Evolutionary conservation across 2,113 vertebrate genomes (phyloP).

Genomic region (Nyctereutes procyonoides): DNA sequence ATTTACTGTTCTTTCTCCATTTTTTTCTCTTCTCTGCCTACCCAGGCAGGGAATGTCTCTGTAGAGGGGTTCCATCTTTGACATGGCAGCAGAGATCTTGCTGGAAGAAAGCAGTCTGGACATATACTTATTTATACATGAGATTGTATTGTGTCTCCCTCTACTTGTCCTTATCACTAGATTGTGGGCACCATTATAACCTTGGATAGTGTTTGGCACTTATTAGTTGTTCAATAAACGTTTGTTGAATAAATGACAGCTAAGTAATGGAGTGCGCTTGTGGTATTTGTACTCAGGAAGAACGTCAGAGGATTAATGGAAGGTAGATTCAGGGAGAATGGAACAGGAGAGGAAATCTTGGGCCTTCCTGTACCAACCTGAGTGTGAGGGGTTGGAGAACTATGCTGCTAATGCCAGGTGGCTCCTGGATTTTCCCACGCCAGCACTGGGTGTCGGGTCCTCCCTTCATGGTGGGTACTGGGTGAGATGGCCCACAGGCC

Average conservation of each 20-base stretch:
- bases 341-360: neutral
- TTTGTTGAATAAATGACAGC: neutral
- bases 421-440: neutral
- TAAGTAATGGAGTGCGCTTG: neutral
- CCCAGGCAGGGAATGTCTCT: neutral
- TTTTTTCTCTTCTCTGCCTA: neutral
- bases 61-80: neutral
- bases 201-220: neutral
- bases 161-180: neutral
- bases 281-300: neutral
- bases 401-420: neutral
- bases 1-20: neutral
- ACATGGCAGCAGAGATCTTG: slow-evolving; percentile 17
- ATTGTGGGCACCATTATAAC: neutral
- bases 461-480: neutral
- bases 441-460: neutral
- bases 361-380: neutral
- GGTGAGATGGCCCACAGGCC: neutral
- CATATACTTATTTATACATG: neutral
- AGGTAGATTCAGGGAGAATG: neutral
- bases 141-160: neutral
- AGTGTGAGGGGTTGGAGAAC: neutral
- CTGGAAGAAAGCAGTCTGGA: neutral
- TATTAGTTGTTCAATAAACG: slow-evolving; percentile 32
- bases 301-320: neutral